Evolutionary conservation across 1,140 invertebrate species (phyloP), one percentile per base, ranked within the genome.

Genomic region (Druon quercuslanigerum): DNA sequence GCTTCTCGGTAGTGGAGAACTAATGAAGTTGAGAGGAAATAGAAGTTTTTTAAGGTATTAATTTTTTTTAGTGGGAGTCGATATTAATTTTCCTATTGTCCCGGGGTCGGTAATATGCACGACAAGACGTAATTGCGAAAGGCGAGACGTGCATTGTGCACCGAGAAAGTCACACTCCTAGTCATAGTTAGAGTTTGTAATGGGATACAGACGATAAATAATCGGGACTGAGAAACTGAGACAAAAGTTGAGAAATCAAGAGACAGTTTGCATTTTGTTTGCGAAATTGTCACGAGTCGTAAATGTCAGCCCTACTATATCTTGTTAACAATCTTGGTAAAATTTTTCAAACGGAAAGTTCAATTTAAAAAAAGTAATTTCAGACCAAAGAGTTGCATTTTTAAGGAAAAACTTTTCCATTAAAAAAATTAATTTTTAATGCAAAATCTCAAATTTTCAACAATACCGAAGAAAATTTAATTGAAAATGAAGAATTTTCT

Each of bases 41-140:
- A 25, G 20, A 25, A 25, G 17, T 6, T 8, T 8, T 54, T 54
- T 25, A 33, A 20, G 60, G 60, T 46, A 66, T n/a, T 25, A 66
- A 46, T 66, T 66, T 66, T 12, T 16, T 16, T 16, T n/a, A 52
- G 50, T 13, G 13, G 46, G 66, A 54, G 76, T 73, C 76, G 71
- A 76, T 79, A 82, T 80, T 82, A 82, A 82, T 82, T 72, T 72
- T 50, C 50, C 72, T 72, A 79, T 82, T 80, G 81, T 82, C 66
- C 75, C 71, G 25, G 51, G 50, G 74, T 71, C 20, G 60, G 51
- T 74, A 72, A 46, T 66, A 20, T 9, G 16, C 50, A 78, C 72
- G 77, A 56, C 51, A 74, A 56, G 40, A n/a, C 54, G 72, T 79
- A 75, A 79, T 79, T 79, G 80, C 75, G 73, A 80, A 80, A 80